Percentiles rank a stretch among this genome's conserved stretches.
These are phyloP conservation scores for Brachionus rubens DNA, from an alignment of 1,140 invertebrate genomes.

Conservation along the genomic window DNA sequence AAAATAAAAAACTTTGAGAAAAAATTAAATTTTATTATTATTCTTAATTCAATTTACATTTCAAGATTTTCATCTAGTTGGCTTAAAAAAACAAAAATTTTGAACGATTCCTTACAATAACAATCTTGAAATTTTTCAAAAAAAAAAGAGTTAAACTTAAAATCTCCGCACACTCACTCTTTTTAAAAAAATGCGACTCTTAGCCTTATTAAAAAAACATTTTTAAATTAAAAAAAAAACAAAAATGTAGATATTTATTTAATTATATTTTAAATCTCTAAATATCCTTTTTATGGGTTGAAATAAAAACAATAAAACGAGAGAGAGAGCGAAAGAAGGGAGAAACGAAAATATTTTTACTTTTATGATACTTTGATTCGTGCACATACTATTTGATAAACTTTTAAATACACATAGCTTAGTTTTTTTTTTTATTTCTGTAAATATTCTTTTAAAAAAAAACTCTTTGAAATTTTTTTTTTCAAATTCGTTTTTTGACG, in stretches of 20 bases:
- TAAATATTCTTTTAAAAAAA: constrained; percentile 25
- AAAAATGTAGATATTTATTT: constrained; percentile 43
- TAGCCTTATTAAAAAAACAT: constrained; percentile 44
- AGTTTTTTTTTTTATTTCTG: background rate
- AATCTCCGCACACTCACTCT: no score
- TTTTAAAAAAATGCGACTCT: constrained; percentile 31
- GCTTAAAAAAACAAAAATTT: no score
- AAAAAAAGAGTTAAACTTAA: no score
- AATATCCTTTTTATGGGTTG: constrained; percentile 44
- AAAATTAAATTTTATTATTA: no score
- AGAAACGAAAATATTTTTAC: constrained; percentile 14
- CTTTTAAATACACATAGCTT: background rate
- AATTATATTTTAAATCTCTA: constrained; percentile 28
- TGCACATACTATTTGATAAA: background rate
- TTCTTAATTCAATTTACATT: no score
- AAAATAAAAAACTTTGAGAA: no score
- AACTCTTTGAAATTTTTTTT: no score
- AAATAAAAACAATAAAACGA: constrained; percentile 22
- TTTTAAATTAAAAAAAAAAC: constrained; percentile 22
- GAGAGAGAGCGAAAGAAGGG: no score
- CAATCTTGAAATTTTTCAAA: no score
- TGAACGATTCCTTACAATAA: no score
- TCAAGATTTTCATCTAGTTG: no score
- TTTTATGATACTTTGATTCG: constrained; percentile 34
- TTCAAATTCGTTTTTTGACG: no score